These are phyloP conservation scores for Pseudococcus jackbeardsleyi DNA, from an alignment of 2,888 invertebrate species.

Conservation along the genomic window DNA sequence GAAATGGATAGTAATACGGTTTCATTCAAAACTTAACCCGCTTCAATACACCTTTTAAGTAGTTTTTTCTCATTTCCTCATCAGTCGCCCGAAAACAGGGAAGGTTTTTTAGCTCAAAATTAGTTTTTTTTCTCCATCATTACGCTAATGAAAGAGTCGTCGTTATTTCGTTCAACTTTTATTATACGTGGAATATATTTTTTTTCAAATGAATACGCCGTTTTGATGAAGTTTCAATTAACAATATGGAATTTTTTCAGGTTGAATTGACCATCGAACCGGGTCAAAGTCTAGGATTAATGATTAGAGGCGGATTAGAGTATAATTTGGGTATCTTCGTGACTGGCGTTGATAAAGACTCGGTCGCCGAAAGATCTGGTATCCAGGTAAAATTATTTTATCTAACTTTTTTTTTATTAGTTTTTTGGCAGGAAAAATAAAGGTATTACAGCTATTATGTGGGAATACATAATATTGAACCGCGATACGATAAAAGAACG, in stretches of 20 bases:
- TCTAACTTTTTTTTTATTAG: neutral
- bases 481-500: neutral
- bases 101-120: neutral
- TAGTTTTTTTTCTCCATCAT: neutral
- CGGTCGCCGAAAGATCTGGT: conserved; percentile 91
- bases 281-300: conserved; percentile 90
- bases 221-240: neutral
- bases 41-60: conserved; percentile 32
- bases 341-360: conserved; percentile 94
- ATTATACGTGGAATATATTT: neutral
- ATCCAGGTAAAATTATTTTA: conserved; percentile 76
- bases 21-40: conserved; percentile 31
- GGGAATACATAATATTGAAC: neutral
- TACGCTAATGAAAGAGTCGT: conserved; percentile 12
- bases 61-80: neutral
- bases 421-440: neutral
- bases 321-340: conserved; percentile 96
- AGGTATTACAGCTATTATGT: neutral
- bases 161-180: neutral
- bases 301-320: conserved; percentile 95
- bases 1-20: conserved; percentile 38
- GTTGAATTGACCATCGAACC: conserved; percentile 91
- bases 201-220: neutral
- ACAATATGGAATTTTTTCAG: conserved; percentile 70
- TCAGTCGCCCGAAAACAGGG: neutral